Percentiles rank a stretch among this genome's conserved stretches.
Evolutionary conservation across 2,888 invertebrate genomes (phyloP).

Genomic region (Lasioglossum pauxillum): DNA sequence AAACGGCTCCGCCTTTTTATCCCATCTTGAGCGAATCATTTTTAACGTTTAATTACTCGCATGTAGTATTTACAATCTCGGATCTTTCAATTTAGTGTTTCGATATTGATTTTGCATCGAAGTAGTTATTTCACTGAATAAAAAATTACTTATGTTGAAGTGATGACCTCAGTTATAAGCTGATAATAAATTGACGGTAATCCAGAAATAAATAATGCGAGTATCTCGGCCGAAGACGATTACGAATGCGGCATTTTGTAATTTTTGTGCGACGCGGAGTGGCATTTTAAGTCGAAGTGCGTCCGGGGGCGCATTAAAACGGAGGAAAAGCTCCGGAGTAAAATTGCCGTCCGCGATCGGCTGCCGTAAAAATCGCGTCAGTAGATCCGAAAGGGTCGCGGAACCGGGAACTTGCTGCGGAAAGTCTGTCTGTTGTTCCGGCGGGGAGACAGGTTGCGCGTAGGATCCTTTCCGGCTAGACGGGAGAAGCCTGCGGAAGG

Average conservation of each 20-base stretch:
- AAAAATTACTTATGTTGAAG: no score
- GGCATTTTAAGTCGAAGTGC: not conserved
- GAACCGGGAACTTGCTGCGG: constrained; percentile 60
- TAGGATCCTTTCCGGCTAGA: constrained; percentile 47
- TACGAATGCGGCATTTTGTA: not conserved
- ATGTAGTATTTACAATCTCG: no score
- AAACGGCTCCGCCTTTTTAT: not conserved
- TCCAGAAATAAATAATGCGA: not conserved
- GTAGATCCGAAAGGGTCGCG: constrained; percentile 57
- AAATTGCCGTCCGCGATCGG: not conserved
- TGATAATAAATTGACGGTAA: not conserved
- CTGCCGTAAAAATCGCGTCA: constrained; percentile 46
- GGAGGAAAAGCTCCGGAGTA: not conserved
- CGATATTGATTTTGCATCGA: no score
- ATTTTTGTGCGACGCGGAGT: not conserved
- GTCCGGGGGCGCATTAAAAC: constrained; percentile 12
- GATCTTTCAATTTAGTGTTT: no score
- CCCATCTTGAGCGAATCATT: not conserved
- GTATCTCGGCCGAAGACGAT: not conserved
- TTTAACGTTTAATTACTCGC: not conserved
- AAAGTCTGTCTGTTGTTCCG: constrained; percentile 60
- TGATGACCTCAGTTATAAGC: no score
- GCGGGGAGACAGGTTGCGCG: constrained; percentile 43
- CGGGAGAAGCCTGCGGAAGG: constrained; percentile 24
- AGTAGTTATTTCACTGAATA: no score